Conservation (phyloP, 2,797 vertebrate genomes). For the Merluccius polli region DNA sequence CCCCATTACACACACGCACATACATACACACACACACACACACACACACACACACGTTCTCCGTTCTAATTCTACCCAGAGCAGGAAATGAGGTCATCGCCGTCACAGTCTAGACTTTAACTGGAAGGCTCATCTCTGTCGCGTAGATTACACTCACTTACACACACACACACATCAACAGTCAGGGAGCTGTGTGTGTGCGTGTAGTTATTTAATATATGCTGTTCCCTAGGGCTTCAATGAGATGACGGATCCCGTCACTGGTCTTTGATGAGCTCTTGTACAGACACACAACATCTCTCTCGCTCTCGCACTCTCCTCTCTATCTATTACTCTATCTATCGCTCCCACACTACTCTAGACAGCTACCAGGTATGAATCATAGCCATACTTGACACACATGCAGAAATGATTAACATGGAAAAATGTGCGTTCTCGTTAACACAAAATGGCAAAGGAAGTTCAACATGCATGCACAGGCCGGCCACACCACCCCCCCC, state of each 20-base stretch:
- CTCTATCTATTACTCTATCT: background rate
- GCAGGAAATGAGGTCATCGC: slow-evolving; percentile 54
- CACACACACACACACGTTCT: background rate
- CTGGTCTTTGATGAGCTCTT: background rate
- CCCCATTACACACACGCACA: background rate
- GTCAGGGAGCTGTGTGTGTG: background rate
- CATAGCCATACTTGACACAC: background rate
- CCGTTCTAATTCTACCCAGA: background rate
- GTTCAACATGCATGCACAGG: no score
- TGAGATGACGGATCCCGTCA: background rate
- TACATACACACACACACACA: background rate
- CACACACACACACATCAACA: background rate
- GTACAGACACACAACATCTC: background rate
- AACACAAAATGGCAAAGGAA: no score
- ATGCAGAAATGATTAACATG: background rate
- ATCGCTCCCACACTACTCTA: background rate
- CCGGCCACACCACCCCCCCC: no score
- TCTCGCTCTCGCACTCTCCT: background rate
- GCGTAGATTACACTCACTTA: background rate
- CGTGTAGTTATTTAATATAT: background rate
- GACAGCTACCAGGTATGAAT: background rate
- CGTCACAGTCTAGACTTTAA: slow-evolving; percentile 48
- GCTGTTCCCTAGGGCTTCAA: background rate
- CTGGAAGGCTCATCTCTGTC: slow-evolving; percentile 18
- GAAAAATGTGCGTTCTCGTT: background rate